These are phyloP conservation scores for Machimus rusticus DNA, from an alignment of 2,888 invertebrate genomes.

Conservation along the genomic window DNA sequence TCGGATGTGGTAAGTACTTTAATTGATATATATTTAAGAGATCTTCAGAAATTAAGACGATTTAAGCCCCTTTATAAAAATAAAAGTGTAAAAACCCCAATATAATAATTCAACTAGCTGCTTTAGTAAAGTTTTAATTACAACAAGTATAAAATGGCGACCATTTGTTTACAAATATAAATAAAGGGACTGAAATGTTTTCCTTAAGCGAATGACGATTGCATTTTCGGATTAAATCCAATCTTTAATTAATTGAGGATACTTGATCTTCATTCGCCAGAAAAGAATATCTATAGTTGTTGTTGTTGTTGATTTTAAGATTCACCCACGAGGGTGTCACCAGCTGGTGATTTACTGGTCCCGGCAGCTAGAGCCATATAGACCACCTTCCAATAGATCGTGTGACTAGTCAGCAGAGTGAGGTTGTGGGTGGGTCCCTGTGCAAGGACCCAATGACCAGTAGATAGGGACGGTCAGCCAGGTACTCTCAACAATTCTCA, in stretches of 20 bases:
- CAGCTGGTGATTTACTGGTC: too few species aligned
- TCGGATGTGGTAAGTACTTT: not conserved
- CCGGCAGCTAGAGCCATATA: too few species aligned
- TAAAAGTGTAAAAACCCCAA: not conserved
- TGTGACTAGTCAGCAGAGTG: too few species aligned
- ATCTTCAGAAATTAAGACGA: not conserved
- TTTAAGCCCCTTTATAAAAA: not conserved
- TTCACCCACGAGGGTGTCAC: too few species aligned
- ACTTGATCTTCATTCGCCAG: not conserved
- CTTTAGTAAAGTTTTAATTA: not conserved
- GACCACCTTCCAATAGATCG: too few species aligned
- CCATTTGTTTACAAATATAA: constrained; percentile 16
- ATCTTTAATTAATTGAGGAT: not conserved
- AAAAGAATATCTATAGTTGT: too few species aligned
- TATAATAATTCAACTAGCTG: not conserved
- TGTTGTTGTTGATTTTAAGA: too few species aligned
- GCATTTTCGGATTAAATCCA: not conserved
- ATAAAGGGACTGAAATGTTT: not conserved
- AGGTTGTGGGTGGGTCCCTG: too few species aligned
- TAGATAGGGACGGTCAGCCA: too few species aligned
- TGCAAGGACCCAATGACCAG: too few species aligned
- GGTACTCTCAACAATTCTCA: too few species aligned
- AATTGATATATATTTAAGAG: not conserved
- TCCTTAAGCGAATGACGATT: not conserved
- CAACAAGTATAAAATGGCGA: not conserved